These are phyloP conservation scores for Monomorium pharaonis DNA, from an alignment of 1,140 invertebrate genomes.

Conservation along the genomic window DNA sequence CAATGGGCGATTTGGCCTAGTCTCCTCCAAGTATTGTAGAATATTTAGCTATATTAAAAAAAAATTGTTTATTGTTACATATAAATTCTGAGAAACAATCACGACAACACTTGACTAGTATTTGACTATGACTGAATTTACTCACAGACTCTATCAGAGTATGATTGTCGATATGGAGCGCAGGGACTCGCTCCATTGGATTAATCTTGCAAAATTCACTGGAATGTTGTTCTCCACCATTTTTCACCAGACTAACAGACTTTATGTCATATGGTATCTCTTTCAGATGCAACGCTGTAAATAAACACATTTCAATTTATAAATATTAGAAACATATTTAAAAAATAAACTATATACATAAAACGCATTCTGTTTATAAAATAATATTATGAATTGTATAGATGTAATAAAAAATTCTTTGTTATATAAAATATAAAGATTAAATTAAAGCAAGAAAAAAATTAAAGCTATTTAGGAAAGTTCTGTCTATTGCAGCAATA, in stretches of 20 bases:
- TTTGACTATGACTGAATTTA: conserved; percentile 38
- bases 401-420: no score
- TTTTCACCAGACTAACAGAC: conserved; percentile 95
- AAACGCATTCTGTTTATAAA: conserved; percentile 22
- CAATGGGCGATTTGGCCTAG: conserved; percentile 92
- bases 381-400: neutral
- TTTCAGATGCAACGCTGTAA: conserved; percentile 94
- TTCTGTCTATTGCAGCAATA: no score
- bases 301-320: conserved; percentile 42
- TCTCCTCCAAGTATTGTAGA: conserved; percentile 98
- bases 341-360: neutral
- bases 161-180: conserved; percentile 92
- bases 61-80: neutral
- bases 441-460: no score
- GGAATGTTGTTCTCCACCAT: conserved; percentile 93
- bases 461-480: no score
- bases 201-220: conserved; percentile 96
- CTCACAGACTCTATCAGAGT: conserved; percentile 94
- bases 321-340: conserved; percentile 22
- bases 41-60: conserved; percentile 90
- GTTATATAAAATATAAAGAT: no score
- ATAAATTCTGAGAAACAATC: neutral
- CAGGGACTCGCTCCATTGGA: conserved; percentile 97
- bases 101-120: neutral
- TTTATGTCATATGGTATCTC: conserved; percentile 98